Base-by-base conservation (phyloP, 1,140 invertebrate species). In the Anoplolepis gracilipes region DNA sequence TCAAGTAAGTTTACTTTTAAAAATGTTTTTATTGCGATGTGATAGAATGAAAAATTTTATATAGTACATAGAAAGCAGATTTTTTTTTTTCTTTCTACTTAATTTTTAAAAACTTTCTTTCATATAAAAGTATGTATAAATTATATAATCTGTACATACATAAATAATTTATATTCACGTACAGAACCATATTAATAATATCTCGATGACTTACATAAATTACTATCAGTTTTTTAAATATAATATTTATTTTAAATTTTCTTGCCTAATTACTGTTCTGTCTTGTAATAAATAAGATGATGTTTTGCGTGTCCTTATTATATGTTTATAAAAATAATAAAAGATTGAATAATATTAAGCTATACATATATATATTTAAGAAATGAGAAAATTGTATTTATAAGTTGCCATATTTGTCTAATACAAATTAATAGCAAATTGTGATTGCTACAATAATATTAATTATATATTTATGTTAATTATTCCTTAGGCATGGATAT, bases 1-100 rank as follows among this genome's bases (percentile, higher is more conserved):
- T 97, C 97, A 95, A 97, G 97, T 97, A 96, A 97, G 97, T 97
- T 91, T 79, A 84, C 65, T 10, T 36, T 57, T 7, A 65, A 8
- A 7, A 11, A 7, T 11, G 42, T 67, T 53, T 59, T 39, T n/a
- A 39, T n/a, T 5, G 33, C 19, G n/a, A 28, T 65, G 1, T 42
- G 39, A 49, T 49, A 49, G n/a, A 49, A 2, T 19, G 16, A 49
- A 19, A 49, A 64, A 55, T 85, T 65, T 77, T 77, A 39, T 7
- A 19, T 10, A 1, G 7, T 33, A 59, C 22, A 36, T 0, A 36
- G 6, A 36, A 4, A 36, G 33, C 4, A 39, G 2, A 11, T 46
- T 82, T 46, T 13, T 1, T 62, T 84, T 10, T 42, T 1, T 0
- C 6, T 42, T 1, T 0, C 6, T 1, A 22, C 11, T 59, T 75